These are phyloP conservation scores for Rugalucina vietnamica DNA, from an alignment of 2,888 invertebrate species.

Conservation along the genomic window DNA sequence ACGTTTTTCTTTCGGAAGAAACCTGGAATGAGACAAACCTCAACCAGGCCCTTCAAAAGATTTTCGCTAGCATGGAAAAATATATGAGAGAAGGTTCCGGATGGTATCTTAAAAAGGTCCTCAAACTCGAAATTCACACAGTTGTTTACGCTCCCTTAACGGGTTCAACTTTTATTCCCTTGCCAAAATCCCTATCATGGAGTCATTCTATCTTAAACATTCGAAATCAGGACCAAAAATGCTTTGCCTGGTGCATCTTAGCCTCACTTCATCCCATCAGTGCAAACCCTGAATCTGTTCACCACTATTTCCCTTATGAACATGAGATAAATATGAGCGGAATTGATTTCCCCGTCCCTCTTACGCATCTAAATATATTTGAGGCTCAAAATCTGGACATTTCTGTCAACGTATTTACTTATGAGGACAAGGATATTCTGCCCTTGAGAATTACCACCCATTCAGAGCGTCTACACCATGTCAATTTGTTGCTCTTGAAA, in stretches of 20 bases:
- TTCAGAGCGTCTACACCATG: constrained; percentile 29
- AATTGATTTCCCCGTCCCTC: constrained; percentile 40
- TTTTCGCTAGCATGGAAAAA: constrained; percentile 28
- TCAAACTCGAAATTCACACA: constrained; percentile 35
- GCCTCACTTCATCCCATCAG: constrained; percentile 24
- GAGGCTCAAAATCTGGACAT: constrained; percentile 51
- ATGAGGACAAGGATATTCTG: constrained; percentile 43
- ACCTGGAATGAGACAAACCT: constrained; percentile 19
- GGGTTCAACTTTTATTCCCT: constrained; percentile 27
- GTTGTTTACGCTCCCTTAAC: constrained; percentile 23
- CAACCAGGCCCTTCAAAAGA: constrained; percentile 42
- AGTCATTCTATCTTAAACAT: constrained; percentile 24
- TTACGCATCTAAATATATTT: constrained; percentile 43
- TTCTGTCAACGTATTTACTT: constrained; percentile 50
- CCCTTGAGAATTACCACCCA: constrained; percentile 41
- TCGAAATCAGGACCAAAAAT: constrained; percentile 36
- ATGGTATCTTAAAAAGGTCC: constrained; percentile 35
- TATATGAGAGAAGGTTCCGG: constrained; percentile 29
- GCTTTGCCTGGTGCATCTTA: constrained; percentile 30
- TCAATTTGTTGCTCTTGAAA: constrained; percentile 47
- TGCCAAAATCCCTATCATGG: constrained; percentile 18
- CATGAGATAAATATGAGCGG: constrained; percentile 41
- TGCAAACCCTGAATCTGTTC: constrained; percentile 1
- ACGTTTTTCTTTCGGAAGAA: constrained; percentile 11
- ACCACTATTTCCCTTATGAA: constrained; percentile 30